phyloP scores from a whole-genome alignment of 2,797 vertebrate genomes.

The Enteromius treurensis region DNA sequence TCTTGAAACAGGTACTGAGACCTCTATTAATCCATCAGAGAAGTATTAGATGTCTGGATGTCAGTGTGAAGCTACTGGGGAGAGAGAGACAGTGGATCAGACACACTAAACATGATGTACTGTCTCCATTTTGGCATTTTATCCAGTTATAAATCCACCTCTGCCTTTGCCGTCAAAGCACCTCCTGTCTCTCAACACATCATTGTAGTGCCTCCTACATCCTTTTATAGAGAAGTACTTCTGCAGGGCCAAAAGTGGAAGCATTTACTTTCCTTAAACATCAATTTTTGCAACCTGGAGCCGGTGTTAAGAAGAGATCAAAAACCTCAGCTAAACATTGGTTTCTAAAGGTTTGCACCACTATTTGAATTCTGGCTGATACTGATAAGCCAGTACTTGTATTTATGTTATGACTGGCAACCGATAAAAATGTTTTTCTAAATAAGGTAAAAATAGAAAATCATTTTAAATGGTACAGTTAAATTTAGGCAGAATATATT shows the following conservation, averaged over 20 bases:
- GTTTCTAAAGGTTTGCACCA: not conserved
- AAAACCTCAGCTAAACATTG: not conserved
- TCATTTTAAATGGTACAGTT: not conserved
- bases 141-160: conserved; percentile 39
- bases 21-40: conserved; percentile 42
- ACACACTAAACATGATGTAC: conserved; percentile 29
- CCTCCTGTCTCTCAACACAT: conserved; percentile 17
- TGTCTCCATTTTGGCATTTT: conserved; percentile 31
- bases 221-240: conserved; percentile 5
- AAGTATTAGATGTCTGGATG: conserved; percentile 36
- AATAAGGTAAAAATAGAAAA: not conserved
- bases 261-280: conserved; percentile 20
- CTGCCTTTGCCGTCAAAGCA: not conserved
- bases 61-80: conserved; percentile 23
- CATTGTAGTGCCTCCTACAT: not conserved
- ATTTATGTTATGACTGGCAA: not conserved
- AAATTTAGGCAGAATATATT: not conserved
- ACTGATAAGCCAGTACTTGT: not conserved
- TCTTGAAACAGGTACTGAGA: conserved; percentile 31
- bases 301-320: not conserved
- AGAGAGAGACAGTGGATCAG: conserved; percentile 29
- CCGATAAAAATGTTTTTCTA: not conserved
- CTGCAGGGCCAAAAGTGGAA: not conserved
- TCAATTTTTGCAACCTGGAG: not conserved
- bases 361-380: not conserved